These are phyloP conservation scores for Temnothorax longispinosus DNA, from an alignment of 1,140 invertebrate species.

Conservation along the genomic window DNA sequence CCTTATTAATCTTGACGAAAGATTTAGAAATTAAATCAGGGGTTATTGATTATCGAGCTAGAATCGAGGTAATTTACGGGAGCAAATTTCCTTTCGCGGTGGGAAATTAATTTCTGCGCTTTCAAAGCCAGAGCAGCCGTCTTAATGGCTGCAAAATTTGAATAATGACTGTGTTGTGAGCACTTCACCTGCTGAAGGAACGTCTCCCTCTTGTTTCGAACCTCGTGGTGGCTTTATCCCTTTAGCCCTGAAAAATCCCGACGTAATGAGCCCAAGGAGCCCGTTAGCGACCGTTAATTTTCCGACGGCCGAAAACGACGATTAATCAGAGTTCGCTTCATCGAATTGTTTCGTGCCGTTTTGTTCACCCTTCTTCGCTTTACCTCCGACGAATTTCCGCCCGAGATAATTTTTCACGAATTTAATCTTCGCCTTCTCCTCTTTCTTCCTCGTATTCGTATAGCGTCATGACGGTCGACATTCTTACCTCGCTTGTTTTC, in stretches of 20 bases:
- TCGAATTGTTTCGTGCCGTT: constrained; percentile 77
- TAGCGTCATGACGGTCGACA: constrained; percentile 32
- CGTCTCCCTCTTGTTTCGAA: constrained; percentile 47
- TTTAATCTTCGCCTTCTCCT: constrained; percentile 68
- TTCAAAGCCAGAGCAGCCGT: constrained; percentile 48
- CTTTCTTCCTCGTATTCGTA: background rate
- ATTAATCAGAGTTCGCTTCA: constrained; percentile 80
- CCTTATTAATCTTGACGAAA: background rate
- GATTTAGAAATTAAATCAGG: constrained; percentile 11
- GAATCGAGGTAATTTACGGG: constrained; percentile 34
- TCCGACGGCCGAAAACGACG: constrained; percentile 69
- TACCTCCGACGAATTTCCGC: constrained; percentile 29
- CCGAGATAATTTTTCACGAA: constrained; percentile 78
- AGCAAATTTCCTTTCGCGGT: background rate
- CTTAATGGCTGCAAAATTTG: constrained; percentile 72
- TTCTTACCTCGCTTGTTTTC: constrained; percentile 54
- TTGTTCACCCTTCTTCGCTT: constrained; percentile 65
- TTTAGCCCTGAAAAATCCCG: constrained; percentile 69
- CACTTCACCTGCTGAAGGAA: constrained; percentile 51
- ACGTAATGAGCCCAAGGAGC: constrained; percentile 72
- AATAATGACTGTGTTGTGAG: constrained; percentile 78
- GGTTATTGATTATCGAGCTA: constrained; percentile 29
- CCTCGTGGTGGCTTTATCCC: constrained; percentile 38
- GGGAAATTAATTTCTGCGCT: constrained; percentile 53
- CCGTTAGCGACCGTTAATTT: constrained; percentile 74